Evolutionary conservation across 2,113 vertebrate species (phyloP).

Genomic region (Okapia johnstoni): DNA sequence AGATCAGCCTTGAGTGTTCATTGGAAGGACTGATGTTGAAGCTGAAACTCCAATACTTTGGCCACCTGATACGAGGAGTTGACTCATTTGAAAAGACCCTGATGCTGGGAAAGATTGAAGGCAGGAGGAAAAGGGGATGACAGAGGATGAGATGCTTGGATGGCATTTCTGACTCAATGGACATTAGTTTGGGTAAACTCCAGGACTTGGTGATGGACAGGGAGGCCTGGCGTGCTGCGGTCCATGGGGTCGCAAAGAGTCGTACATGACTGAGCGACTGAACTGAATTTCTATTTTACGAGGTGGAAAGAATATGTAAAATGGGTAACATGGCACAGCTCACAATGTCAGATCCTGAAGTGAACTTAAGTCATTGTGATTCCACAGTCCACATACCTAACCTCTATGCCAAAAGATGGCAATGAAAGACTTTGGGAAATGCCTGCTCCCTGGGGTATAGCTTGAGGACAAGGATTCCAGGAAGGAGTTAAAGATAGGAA

Average conservation of each 20-base stretch:
- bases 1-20: not conserved
- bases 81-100: not conserved
- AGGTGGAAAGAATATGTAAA: not conserved
- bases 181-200: not conserved
- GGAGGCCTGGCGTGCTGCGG: rapidly evolving
- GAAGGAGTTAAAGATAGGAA: not conserved
- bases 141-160: not conserved
- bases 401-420: not conserved
- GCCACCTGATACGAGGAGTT: not conserved
- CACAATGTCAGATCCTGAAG: not conserved
- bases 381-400: not conserved
- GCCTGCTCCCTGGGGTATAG: not conserved
- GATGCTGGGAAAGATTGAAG: not conserved
- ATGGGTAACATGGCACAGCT: not conserved
- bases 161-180: not conserved
- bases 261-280: not conserved
- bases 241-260: not conserved
- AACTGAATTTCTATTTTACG: not conserved
- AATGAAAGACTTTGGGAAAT: not conserved
- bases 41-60: not conserved
- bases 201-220: not conserved
- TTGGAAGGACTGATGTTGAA: not conserved
- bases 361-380: not conserved
- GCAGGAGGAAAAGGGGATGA: not conserved
- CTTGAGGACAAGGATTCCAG: not conserved